A percentile compares a stretch with the other conserved stretches of the same genome.
Conservation (phyloP, 1,140 invertebrate genomes). For the Formica exsecta region DNA sequence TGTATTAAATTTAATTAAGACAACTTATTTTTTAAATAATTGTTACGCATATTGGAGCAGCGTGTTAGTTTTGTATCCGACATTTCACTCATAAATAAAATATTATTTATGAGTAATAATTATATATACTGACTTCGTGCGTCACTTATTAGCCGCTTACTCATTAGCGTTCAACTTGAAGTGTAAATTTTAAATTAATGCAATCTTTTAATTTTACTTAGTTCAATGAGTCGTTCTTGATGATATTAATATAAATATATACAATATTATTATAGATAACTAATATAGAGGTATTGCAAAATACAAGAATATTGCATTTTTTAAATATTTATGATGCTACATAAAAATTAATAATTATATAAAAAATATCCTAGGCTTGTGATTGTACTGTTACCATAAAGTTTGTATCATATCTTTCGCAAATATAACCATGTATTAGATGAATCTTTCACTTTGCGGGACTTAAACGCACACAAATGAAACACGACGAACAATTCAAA, state of each 20-base stretch:
- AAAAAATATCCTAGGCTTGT: neutral
- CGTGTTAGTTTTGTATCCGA: neutral
- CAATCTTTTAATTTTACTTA: neutral
- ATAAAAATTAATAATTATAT: neutral
- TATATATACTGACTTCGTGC: neutral
- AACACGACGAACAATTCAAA: neutral
- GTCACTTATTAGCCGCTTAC: too few relatives aligned
- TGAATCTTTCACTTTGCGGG: neutral
- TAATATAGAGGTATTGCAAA: too few relatives aligned
- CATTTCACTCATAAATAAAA: neutral
- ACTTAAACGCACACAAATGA: neutral
- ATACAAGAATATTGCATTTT: neutral
- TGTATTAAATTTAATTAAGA: neutral
- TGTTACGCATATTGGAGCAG: neutral
- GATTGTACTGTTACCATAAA: too few relatives aligned
- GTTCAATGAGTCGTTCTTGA: neutral
- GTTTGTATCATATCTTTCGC: too few relatives aligned
- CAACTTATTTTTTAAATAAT: constrained; percentile 17
- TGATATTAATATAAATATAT: neutral
- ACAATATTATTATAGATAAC: neutral
- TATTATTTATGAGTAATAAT: neutral
- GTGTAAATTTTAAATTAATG: too few relatives aligned
- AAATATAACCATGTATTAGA: neutral
- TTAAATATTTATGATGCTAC: neutral
- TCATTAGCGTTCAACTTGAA: too few relatives aligned